Conservation (phyloP, 2,797 vertebrate species). For the Melopsittacus undulatus region DNA sequence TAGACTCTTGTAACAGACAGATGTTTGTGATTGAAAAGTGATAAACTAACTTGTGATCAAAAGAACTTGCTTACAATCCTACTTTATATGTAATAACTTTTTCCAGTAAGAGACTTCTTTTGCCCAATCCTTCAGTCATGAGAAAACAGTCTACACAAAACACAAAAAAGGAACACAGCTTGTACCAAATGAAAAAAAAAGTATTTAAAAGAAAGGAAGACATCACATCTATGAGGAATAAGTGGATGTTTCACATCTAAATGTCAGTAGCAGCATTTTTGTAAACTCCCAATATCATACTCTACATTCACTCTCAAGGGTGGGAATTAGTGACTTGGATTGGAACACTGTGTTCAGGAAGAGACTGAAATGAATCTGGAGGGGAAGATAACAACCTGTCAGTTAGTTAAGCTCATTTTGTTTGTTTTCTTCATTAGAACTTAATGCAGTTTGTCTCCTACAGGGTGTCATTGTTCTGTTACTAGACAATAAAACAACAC, state of each 20-base stretch:
- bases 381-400: background rate
- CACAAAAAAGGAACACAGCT: background rate
- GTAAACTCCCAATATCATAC: background rate
- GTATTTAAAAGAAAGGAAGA: background rate
- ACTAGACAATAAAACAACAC: background rate
- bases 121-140: background rate
- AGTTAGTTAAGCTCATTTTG: slow-evolving; percentile 13
- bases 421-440: slow-evolving; percentile 35
- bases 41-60: background rate
- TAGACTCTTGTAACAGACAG: background rate
- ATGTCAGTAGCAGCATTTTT: background rate
- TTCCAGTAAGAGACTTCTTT: background rate
- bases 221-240: background rate
- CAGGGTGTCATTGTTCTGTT: slow-evolving; percentile 24
- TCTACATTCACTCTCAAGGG: background rate
- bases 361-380: background rate
- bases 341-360: background rate
- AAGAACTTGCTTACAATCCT: background rate
- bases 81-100: background rate
- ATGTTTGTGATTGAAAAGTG: background rate
- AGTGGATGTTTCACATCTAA: background rate
- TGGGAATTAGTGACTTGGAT: background rate
- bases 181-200: background rate
- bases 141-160: background rate
- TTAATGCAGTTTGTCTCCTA: background rate